Base-by-base conservation (phyloP, 2,797 vertebrate species). In the Acanthurus leucopareius region DNA sequence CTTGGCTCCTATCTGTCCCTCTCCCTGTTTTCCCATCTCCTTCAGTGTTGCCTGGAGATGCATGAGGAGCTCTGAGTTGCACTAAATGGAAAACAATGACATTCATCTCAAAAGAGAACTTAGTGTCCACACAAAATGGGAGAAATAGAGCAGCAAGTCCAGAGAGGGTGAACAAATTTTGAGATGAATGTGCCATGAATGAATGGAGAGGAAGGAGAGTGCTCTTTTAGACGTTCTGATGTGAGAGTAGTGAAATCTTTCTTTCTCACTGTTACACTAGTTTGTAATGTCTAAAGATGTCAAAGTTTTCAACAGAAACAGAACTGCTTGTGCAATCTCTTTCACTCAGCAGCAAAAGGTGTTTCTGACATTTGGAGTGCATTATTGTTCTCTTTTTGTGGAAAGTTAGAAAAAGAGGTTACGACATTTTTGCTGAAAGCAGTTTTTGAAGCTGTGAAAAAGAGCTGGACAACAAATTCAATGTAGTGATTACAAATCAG, bases 71-170 rank as follows among this genome's bases (percentile, higher is more conserved):
- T 45, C 64, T 16, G 42, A 72, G 48, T 84, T 19, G 15, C 80
- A 80, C 77, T 79, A 85, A 89, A 88, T 88, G 66, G 84, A 88
- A 86, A 85, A 87, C 80, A 83, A 85, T 82, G 84, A 80, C 79
- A 61, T 51, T 73, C 20, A 35, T 48, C 82, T 83, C 69, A 28
- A 70, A 79, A 85, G 74, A 81, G 54, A 65, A 65, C 64, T 82
- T 82, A 63, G 75, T 45, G 67, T 49, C 53, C 22, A 3, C 53
- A 65, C 81, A 78, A 81, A 69, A 47, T 9, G 53, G 78, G 72
- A 84, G 84, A 92, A 91, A 90, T 90, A 83, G 74, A 88, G 87
- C 85, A 78, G 75, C 70, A 79, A 89, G 80, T 70, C 66, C 57
- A 77, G 76, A 80, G 72, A 71, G 67, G 79, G 74, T 79, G 76